A percentile compares a stretch with the other conserved stretches of the same genome.
These are phyloP conservation scores for Aleiodes sp. DNA, from an alignment of 1,140 invertebrate species.

Conservation along the genomic window DNA sequence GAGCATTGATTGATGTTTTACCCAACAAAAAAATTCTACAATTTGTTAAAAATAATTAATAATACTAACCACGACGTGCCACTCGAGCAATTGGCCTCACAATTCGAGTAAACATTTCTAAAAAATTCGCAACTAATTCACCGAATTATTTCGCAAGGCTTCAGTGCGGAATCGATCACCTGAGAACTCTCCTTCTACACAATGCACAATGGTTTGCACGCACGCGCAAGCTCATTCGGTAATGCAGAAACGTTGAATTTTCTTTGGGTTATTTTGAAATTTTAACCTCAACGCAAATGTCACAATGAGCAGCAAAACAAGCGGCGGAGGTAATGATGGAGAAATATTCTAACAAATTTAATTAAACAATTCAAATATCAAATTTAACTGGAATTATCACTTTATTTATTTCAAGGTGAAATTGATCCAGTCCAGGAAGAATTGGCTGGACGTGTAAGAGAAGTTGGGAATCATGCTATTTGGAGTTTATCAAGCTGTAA, in stretches of 20 bases:
- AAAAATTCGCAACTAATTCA: not conserved
- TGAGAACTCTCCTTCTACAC: too few species aligned
- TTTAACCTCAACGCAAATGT: constrained; percentile 39
- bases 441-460: constrained; percentile 81
- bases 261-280: too few species aligned
- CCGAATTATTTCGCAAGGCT: not conserved
- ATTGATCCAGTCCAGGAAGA: constrained; percentile 78
- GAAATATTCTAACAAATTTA: not conserved
- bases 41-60: not conserved
- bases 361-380: not conserved
- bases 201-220: too few species aligned
- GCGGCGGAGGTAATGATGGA: constrained; percentile 15
- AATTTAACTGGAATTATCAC: not conserved
- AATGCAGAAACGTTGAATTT: too few species aligned
- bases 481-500: constrained; percentile 99
- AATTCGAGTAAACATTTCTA: constrained; percentile 39
- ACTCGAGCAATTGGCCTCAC: constrained; percentile 35
- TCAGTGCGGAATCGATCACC: too few species aligned
- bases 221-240: too few species aligned
- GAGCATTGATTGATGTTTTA: not conserved
- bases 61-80: constrained; percentile 32
- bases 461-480: constrained; percentile 96
- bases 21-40: not conserved
- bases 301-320: constrained; percentile 30
- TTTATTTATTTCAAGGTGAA: constrained; percentile 51